Conservation (phyloP, 2,113 vertebrate genomes). For the Dunckerocampus dactyliophorus region DNA sequence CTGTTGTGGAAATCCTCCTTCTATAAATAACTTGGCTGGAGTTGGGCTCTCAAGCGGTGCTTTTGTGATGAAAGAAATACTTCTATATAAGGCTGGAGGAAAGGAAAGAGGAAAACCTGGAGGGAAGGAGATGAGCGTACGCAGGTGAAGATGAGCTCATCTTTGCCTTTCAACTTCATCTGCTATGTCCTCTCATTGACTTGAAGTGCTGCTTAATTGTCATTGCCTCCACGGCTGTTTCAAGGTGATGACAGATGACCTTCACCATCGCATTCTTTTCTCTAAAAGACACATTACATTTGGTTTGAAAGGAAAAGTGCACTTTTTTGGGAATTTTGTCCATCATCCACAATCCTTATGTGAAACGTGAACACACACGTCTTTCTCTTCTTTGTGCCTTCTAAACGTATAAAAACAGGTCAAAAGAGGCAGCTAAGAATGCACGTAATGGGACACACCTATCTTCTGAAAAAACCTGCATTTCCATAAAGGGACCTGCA, state of each 20-base stretch:
- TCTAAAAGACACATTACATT: constrained; percentile 23
- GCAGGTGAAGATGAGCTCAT: constrained; percentile 51
- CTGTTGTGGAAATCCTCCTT: constrained; percentile 43
- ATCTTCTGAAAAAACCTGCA: no score
- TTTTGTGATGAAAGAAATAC: constrained; percentile 59
- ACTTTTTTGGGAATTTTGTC: constrained; percentile 3
- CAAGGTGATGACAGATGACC: constrained; percentile 39
- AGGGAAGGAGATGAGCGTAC: constrained; percentile 15
- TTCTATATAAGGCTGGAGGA: constrained; percentile 59
- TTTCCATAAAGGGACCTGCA: no score
- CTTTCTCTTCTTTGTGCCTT: no score
- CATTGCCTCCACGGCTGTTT: constrained; percentile 32
- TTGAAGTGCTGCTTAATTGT: constrained; percentile 52
- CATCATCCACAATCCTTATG: no score
- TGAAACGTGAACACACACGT: no score
- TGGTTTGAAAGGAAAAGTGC: constrained; percentile 24
- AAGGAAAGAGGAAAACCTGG: constrained; percentile 23
- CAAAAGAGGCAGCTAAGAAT: no score
- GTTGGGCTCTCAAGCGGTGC: constrained; percentile 48
- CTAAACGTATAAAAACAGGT: no score
- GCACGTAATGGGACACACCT: no score
- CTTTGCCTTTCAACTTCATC: constrained; percentile 36
- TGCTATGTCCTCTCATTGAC: constrained; percentile 41
- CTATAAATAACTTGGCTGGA: constrained; percentile 63
- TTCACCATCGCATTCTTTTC: constrained; percentile 49